Percentiles rank a stretch among this genome's conserved stretches.
Evolutionary conservation across 2,888 invertebrate genomes (phyloP).

Genomic region (Epiblema foenella): DNA sequence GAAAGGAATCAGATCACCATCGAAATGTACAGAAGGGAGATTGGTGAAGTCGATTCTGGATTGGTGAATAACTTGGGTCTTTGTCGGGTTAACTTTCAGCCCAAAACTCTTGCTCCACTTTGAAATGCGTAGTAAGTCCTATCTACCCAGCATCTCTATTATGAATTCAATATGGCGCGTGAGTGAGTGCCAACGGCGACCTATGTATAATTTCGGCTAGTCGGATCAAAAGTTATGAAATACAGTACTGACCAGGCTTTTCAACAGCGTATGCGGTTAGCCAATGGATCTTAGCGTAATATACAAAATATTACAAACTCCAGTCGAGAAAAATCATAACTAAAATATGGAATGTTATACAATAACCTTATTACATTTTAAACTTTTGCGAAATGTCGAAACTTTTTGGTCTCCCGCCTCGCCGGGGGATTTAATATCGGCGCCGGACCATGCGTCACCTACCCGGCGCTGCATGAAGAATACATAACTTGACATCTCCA

Average conservation of each 20-base stretch:
- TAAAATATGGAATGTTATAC: slow-evolving; percentile 11
- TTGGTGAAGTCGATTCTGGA: too few species aligned
- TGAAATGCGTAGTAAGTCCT: too few species aligned
- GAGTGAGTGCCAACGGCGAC: too few species aligned
- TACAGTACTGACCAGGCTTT: background rate
- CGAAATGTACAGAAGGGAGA: too few species aligned
- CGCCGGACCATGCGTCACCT: slow-evolving; percentile 17
- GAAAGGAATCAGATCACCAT: too few species aligned
- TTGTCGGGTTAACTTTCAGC: too few species aligned
- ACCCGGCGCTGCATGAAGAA: slow-evolving; percentile 18
- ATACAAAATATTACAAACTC: background rate
- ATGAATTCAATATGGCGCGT: too few species aligned
- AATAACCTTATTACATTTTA: slow-evolving; percentile 25
- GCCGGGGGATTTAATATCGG: slow-evolving; percentile 32
- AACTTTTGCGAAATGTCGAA: slow-evolving; percentile 15
- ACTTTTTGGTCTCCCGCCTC: slow-evolving; percentile 4
- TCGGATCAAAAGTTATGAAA: too few species aligned
- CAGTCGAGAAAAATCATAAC: slow-evolving; percentile 11
- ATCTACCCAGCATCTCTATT: too few species aligned
- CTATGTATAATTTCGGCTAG: too few species aligned
- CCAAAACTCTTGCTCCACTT: too few species aligned
- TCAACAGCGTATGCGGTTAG: background rate
- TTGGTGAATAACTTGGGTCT: too few species aligned
- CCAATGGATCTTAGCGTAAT: background rate
- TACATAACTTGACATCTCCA: slow-evolving; percentile 8